These are phyloP conservation scores for Myotis yumanensis DNA, from an alignment of 2,113 vertebrate species.

Conservation along the genomic window DNA sequence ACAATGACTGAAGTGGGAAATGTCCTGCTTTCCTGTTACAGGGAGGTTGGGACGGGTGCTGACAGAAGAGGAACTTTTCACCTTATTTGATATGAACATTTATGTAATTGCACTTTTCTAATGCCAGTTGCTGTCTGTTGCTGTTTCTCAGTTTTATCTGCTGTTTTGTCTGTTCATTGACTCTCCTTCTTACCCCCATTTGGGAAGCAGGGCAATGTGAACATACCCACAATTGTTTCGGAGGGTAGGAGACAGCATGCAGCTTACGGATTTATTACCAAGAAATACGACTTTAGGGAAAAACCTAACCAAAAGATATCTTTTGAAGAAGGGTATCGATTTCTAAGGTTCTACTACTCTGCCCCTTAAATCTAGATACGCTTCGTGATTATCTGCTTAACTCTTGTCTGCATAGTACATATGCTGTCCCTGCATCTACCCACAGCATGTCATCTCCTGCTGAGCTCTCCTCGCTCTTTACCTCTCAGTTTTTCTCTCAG, in stretches of 20 bases:
- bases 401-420: neutral
- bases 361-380: neutral
- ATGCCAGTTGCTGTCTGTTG: neutral
- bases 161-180: neutral
- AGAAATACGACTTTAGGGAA: neutral
- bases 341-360: neutral
- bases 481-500: neutral
- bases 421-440: neutral
- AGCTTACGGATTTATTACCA: neutral
- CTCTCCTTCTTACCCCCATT: neutral
- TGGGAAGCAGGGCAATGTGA: neutral
- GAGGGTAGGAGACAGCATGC: neutral
- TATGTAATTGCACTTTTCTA: neutral
- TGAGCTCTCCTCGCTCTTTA: neutral
- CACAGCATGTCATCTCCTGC: neutral
- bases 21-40: neutral
- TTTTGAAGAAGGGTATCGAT: neutral
- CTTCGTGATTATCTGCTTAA: neutral
- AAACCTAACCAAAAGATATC: neutral
- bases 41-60: neutral
- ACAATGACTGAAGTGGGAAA: neutral
- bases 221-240: neutral
- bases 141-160: neutral
- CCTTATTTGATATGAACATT: neutral
- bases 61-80: neutral